Evolutionary conservation across 2,113 vertebrate species (phyloP).

Genomic region (Girardinichthys multiradiatus): DNA sequence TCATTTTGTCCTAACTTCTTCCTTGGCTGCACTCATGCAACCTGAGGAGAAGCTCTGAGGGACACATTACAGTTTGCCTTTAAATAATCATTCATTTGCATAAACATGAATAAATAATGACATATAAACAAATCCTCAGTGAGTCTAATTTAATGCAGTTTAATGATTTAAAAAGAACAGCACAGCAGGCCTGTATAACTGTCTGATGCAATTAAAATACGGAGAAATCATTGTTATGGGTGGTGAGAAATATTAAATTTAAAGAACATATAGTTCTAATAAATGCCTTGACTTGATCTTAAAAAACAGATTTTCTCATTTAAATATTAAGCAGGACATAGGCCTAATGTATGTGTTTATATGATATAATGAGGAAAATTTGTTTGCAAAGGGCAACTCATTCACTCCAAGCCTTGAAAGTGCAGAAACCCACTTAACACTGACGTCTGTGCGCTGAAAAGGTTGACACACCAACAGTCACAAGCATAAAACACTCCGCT

Average conservation of each 20-base stretch:
- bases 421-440: neutral
- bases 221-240: neutral
- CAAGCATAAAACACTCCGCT: slow-evolving; percentile 9
- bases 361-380: neutral
- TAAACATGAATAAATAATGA: slow-evolving; percentile 40
- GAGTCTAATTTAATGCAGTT: neutral
- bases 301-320: neutral
- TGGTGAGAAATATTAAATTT: neutral
- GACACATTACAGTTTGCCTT: neutral
- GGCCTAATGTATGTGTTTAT: neutral
- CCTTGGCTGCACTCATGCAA: neutral
- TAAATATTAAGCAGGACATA: neutral
- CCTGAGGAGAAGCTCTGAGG: neutral
- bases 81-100: neutral
- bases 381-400: neutral
- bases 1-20: neutral
- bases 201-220: neutral
- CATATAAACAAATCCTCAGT: neutral
- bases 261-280: neutral
- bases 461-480: slow-evolving; percentile 6
- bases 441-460: neutral
- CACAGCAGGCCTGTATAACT: neutral
- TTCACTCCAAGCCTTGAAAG: neutral
- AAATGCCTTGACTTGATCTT: neutral
- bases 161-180: neutral